These are phyloP conservation scores for Picathartes gymnocephalus DNA, from an alignment of 2,113 vertebrate species.

Conservation along the genomic window DNA sequence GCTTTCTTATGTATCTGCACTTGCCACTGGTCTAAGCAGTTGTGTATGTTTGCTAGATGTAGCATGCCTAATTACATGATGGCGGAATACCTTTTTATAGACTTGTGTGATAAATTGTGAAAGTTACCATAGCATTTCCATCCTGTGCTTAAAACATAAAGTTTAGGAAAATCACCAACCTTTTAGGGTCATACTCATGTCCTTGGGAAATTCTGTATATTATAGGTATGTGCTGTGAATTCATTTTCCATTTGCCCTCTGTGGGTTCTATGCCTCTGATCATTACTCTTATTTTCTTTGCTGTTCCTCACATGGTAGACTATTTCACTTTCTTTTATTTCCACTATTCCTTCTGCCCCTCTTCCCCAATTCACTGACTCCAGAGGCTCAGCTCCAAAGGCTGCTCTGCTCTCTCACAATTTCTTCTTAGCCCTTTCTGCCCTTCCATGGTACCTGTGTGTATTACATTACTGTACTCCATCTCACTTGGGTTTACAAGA, in stretches of 20 bases:
- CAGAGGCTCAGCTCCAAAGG: not conserved
- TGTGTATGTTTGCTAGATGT: not conserved
- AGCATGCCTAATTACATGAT: not conserved
- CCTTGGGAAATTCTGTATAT: not conserved
- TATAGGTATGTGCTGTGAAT: not conserved
- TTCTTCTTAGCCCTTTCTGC: not conserved
- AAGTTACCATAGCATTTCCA: not conserved
- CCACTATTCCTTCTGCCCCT: not conserved
- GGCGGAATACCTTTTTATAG: not conserved
- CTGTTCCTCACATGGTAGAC: not conserved
- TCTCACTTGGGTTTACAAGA: not conserved
- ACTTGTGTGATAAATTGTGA: not conserved
- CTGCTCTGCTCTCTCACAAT: not conserved
- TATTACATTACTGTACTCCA: not conserved
- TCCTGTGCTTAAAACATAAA: not conserved
- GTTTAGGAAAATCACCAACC: not conserved
- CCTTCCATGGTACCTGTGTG: not conserved
- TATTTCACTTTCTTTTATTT: not conserved
- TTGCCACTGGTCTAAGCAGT: not conserved
- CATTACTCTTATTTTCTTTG: not conserved
- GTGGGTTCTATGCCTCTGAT: not conserved
- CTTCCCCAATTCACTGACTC: not conserved
- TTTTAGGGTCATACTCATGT: not conserved
- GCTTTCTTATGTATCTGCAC: not conserved
- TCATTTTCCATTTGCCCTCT: not conserved